Evolutionary conservation across 2,888 invertebrate species (phyloP).

Genomic region (Ommatoiulus sabulosus): DNA sequence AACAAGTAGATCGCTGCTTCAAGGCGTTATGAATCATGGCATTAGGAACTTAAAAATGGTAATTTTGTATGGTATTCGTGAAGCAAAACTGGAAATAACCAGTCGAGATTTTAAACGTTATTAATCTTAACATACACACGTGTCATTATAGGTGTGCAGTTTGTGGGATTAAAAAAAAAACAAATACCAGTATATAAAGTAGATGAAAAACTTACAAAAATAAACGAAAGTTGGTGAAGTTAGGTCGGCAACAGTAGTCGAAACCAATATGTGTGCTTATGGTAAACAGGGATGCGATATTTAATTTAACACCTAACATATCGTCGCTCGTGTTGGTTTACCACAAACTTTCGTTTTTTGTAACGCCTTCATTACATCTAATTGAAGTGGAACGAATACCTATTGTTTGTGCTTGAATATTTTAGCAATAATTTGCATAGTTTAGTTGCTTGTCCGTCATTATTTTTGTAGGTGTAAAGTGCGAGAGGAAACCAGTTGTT

Average conservation of each 20-base stretch:
- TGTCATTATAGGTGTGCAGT: background rate
- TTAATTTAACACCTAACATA: constrained; percentile 2
- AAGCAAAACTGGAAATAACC: constrained; percentile 23
- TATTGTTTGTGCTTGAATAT: constrained; percentile 37
- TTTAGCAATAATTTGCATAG: constrained; percentile 24
- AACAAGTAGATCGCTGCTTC: background rate
- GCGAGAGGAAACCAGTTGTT: constrained; percentile 51
- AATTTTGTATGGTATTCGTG: background rate
- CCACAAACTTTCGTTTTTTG: constrained; percentile 32
- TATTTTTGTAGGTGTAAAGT: constrained; percentile 32
- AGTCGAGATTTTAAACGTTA: background rate
- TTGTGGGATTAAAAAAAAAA: background rate
- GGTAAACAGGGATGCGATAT: background rate
- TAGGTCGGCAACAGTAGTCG: constrained; percentile 12
- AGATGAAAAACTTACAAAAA: background rate
- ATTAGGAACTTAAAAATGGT: constrained; percentile 18
- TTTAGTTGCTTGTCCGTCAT: background rate
- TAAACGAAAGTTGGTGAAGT: constrained; percentile 8
- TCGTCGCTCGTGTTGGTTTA: background rate
- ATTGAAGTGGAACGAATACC: constrained; percentile 30
- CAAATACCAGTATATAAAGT: background rate
- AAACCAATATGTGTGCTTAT: background rate
- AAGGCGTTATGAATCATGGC: background rate
- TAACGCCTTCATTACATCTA: constrained; percentile 32
- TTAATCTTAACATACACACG: constrained; percentile 1